A percentile compares a stretch with the other conserved stretches of the same genome.
Evolutionary conservation across 2,113 vertebrate species (phyloP).

Genomic region (Lucifuga dentata): DNA sequence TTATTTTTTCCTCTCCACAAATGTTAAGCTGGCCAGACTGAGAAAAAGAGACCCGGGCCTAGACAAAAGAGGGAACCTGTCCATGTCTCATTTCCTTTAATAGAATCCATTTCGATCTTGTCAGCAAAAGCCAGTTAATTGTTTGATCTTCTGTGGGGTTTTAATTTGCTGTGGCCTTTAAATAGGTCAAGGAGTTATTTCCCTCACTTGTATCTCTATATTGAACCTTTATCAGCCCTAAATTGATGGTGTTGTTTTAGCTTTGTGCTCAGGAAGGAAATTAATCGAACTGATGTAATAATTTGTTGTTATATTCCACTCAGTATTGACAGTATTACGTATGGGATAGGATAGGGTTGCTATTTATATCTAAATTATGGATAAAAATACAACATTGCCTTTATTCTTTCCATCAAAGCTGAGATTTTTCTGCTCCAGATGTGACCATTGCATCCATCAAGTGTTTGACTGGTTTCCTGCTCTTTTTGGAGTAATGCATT

Average conservation of each 20-base stretch:
- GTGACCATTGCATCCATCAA: too few relatives aligned
- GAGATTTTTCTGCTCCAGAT: too few relatives aligned
- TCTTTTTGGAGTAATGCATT: too few relatives aligned
- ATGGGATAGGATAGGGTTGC: neutral
- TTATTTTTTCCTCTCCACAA: constrained; percentile 40
- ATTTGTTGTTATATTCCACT: too few relatives aligned
- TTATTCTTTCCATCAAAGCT: neutral
- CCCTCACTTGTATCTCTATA: neutral
- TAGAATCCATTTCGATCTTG: constrained; percentile 2
- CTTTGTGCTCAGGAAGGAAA: neutral
- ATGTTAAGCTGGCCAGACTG: constrained; percentile 53
- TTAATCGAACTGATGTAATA: neutral
- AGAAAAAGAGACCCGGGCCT: constrained; percentile 37
- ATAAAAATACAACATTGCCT: neutral
- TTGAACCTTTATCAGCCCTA: neutral
- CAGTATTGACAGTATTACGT: too few relatives aligned
- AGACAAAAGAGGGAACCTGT: constrained; percentile 9
- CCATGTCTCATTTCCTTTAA: constrained; percentile 12
- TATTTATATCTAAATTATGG: neutral
- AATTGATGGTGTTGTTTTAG: neutral
- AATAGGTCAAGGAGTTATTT: too few relatives aligned
- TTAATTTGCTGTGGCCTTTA: too few relatives aligned
- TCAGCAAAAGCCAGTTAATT: neutral
- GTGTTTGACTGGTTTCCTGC: too few relatives aligned
- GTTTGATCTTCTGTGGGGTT: neutral